Percentiles rank a stretch among this genome's conserved stretches.
Evolutionary conservation across 1,140 invertebrate genomes (phyloP).

Genomic region (Harpegnathos saltator): DNA sequence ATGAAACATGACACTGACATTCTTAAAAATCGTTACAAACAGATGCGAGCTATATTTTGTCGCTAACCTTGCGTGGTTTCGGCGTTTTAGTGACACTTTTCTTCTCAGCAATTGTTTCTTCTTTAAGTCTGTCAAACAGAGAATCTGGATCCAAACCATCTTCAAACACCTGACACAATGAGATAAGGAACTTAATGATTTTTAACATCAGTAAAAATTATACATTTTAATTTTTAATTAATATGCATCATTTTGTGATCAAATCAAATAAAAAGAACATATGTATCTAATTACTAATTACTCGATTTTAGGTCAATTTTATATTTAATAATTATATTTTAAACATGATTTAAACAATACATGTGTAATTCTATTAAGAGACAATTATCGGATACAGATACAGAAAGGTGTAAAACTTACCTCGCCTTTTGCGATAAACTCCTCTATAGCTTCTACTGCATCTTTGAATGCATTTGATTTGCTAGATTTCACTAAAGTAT

Average conservation of each 20-base stretch:
- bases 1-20: conserved; percentile 12
- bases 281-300: not conserved
- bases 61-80: conserved; percentile 84
- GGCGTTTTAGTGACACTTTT: conserved; percentile 85
- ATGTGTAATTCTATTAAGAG: not conserved
- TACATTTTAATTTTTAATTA: not conserved
- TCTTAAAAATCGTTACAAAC: conserved; percentile 1
- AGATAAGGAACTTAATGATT: conserved; percentile 3
- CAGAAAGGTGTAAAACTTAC: conserved; percentile 82
- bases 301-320: not conserved
- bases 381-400: conserved; percentile 32
- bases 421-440: conserved; percentile 91
- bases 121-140: conserved; percentile 91
- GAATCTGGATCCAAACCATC: conserved; percentile 87
- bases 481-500: conserved; percentile 91
- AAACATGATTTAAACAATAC: conserved; percentile 29
- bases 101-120: conserved; percentile 85
- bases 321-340: not conserved
- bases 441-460: conserved; percentile 94
- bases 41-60: conserved; percentile 17
- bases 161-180: conserved; percentile 81
- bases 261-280: no score
- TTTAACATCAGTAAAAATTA: not conserved
- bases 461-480: conserved; percentile 94
- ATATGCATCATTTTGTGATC: not conserved